phyloP scores from a whole-genome alignment of 1,140 invertebrate species.

The Drosophila azteca region DNA sequence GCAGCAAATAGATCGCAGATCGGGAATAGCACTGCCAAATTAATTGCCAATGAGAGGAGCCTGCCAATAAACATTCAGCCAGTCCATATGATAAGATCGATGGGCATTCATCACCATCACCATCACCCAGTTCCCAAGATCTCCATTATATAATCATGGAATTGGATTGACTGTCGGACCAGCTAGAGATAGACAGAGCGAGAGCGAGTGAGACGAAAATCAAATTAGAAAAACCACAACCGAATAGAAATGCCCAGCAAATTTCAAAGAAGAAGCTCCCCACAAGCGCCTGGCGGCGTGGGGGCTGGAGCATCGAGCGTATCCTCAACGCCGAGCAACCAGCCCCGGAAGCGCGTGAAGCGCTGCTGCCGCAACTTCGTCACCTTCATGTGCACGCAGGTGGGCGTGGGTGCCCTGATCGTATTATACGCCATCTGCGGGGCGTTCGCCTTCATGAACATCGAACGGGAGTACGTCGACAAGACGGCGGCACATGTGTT shows the following conservation, averaged over 20 bases:
- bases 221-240: slow-evolving; percentile 1
- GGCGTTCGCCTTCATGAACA: slow-evolving; percentile 94
- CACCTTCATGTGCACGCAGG: slow-evolving; percentile 96
- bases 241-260: slow-evolving; percentile 56
- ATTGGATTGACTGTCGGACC: background rate
- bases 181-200: background rate
- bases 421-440: slow-evolving; percentile 97
- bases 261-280: slow-evolving; percentile 70
- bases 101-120: background rate
- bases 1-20: slow-evolving; percentile 4
- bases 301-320: slow-evolving; percentile 35
- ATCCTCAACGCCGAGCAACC: slow-evolving; percentile 87
- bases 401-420: slow-evolving; percentile 97
- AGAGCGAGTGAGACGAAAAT: background rate
- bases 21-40: slow-evolving; percentile 32
- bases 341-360: slow-evolving; percentile 86
- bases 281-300: slow-evolving; percentile 26
- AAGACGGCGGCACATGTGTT: slow-evolving; percentile 85
- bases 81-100: slow-evolving; percentile 7
- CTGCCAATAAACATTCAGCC: slow-evolving; percentile 10
- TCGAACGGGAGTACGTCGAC: slow-evolving; percentile 90
- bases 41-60: slow-evolving; percentile 26
- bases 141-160: slow-evolving; percentile 45
- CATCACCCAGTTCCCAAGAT: slow-evolving; percentile 4
- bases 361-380: slow-evolving; percentile 93